Evolutionary conservation across 2,888 invertebrate genomes (phyloP), one percentile per base, ranked within the genome.

Genomic region (Stenodema calcarata): DNA sequence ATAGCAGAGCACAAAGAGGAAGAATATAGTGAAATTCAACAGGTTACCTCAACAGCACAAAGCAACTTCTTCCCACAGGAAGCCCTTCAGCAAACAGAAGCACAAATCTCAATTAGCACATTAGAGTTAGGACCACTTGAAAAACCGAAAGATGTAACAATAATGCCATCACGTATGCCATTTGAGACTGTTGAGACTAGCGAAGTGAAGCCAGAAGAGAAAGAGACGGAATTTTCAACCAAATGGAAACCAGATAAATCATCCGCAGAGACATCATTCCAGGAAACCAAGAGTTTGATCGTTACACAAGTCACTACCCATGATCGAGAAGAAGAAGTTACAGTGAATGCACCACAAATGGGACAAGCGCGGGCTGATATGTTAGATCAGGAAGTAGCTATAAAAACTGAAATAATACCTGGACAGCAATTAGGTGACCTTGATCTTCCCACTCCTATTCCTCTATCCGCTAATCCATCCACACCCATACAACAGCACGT

Each of bases 21-120:
- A 16, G 84, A 88, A 35, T 90, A 89, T 80, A 70, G 78, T 23
- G 88, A 85, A 28, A 82, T 87, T 54, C 87, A 89, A 18, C 78
- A 80, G 87, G 87, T 88, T 87, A 81, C 88, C 73, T 87, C 89
- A 79, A 88, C 78, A 16, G 90, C 90, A 44, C 84, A 87, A 92
- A 78, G 47, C 89, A 91, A 91, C 75, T 87, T 92, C 79, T 90
- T 90, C 14, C 90, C 92, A 50, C 91, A 91, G 87, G 92, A 93
- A 90, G 90, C 91, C 11, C 90, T 90, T 79, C 91, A 92, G 87
- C 91, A 91, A 89, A 91, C 91, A 87, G 90, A 90, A 88, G 88
- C 89, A 14, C 42, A 90, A 69, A 87, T 89, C 35, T 85, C 89
- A 87, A 76, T 89, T n/a, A 83, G 88, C 54, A 87, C 87, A n/a